Percentiles rank a stretch among this genome's conserved stretches.
These are phyloP conservation scores for Aegypius monachus DNA, from an alignment of 2,113 vertebrate species.

Conservation along the genomic window DNA sequence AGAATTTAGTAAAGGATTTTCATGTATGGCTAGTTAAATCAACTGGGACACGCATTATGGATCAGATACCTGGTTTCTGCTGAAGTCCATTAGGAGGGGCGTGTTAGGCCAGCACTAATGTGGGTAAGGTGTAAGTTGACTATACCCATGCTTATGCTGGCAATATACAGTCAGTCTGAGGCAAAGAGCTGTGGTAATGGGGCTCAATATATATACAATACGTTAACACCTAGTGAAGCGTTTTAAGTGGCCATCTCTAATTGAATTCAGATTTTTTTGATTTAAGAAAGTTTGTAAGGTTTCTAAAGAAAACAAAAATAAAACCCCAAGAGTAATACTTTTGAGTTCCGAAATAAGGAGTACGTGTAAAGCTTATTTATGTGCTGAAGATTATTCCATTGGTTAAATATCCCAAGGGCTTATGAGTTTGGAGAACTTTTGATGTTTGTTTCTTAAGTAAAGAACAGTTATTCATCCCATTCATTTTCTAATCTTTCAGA, in stretches of 20 bases:
- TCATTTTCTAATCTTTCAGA: not conserved
- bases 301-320: not conserved
- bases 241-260: not conserved
- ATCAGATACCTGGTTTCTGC: not conserved
- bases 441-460: not conserved
- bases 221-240: not conserved
- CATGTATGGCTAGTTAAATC: not conserved
- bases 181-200: not conserved
- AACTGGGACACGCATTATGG: not conserved
- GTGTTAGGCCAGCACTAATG: not conserved
- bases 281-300: not conserved
- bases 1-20: not conserved
- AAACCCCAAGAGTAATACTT: not conserved
- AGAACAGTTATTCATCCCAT: not conserved
- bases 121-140: not conserved
- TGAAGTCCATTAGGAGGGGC: not conserved
- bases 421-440: not conserved
- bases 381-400: not conserved
- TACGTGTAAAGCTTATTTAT: not conserved
- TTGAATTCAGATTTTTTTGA: not conserved
- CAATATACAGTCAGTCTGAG: not conserved
- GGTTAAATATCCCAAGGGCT: not conserved
- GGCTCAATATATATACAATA: not conserved
- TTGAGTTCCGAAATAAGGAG: not conserved
- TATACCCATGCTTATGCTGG: not conserved